Evolutionary conservation across 2,888 invertebrate genomes (phyloP).

Genomic region (Apotomis turbidana): DNA sequence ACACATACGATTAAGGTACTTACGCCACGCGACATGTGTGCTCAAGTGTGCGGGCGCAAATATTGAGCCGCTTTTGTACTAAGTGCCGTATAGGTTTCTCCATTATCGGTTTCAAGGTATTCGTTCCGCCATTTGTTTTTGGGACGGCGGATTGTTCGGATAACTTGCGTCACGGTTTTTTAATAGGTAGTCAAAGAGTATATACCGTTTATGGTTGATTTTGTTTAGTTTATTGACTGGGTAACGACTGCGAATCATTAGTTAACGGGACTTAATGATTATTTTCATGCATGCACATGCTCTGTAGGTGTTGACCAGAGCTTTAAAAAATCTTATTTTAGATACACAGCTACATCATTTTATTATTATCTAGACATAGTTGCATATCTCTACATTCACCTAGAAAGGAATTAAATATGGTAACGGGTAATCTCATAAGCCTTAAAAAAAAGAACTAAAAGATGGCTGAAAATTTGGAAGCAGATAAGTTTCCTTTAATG

Average conservation of each 20-base stretch:
- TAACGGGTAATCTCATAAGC: too few relatives aligned
- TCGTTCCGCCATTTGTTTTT: conserved; percentile 26
- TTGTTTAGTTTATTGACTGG: background rate
- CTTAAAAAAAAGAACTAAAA: too few relatives aligned
- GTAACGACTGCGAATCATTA: background rate
- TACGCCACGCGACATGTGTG: background rate
- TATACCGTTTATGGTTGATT: conserved; percentile 1
- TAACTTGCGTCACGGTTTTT: conserved; percentile 5
- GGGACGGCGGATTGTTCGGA: conserved; percentile 1
- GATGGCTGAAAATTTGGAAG: too few relatives aligned
- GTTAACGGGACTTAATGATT: background rate
- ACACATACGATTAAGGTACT: conserved; percentile 21
- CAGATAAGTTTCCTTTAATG: too few relatives aligned
- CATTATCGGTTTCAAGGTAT: conserved; percentile 17
- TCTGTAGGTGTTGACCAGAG: background rate
- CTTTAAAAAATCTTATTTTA: too few relatives aligned
- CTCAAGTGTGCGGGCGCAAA: conserved; percentile 17
- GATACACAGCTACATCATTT: too few relatives aligned
- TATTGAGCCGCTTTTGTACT: conserved; percentile 19
- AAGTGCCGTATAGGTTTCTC: conserved; percentile 16
- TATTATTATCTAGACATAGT: too few relatives aligned
- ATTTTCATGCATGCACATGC: too few relatives aligned
- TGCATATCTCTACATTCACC: too few relatives aligned
- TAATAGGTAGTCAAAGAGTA: background rate
- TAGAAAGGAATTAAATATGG: too few relatives aligned